Base-by-base conservation (phyloP, 2,888 invertebrate genomes). In the Coenonympha arcania region DNA sequence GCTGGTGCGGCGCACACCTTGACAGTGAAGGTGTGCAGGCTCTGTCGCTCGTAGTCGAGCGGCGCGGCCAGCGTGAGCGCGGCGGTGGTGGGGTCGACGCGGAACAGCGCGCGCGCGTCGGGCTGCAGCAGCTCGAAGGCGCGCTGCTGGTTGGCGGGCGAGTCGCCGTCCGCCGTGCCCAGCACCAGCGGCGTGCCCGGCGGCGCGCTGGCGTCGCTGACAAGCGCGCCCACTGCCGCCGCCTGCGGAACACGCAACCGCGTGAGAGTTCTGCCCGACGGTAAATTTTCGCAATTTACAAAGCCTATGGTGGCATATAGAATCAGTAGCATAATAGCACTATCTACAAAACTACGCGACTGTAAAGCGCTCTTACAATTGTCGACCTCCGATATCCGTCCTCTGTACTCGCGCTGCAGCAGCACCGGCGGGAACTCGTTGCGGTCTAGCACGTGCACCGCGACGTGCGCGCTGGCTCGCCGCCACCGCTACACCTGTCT, bases 21-120 rank as follows among this genome's bases (percentile, higher is more conserved):
- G 5, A 97, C 96, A 65, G 92, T 92, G 76, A 98, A 97, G 48
- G 89, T 88, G 70, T 95, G 93, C 40, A 79, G 0, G 87, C 83
- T 51, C 87, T 87, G 48, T 83, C 88, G 59, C 77, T 97, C 97
- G 74, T 93, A 93, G 81, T 98, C 97, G 56, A 97, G 87, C 6
- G 89, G 78, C 62, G 90, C 89, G 22, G 92, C 90, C 1, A 94
- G 91, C 62, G 92, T 89, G 57, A 98, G 91, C 31, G 96, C 95
- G 46, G 96, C 96, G 3, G 96, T 96, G 60, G 91, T 93, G 39
- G 94, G 90, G 77, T 96, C 95, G 55, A 97, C 92, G 69, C 91
- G 91, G 79, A 97, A 97, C 68, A 90, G 92, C 60, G 90, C 89
- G 56, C 92, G 89, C 1, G 95, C 94, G 54, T 90, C 80, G 46